Base-by-base conservation (phyloP, 2,113 vertebrate species). In the Eptatretus burgeri region DNA sequence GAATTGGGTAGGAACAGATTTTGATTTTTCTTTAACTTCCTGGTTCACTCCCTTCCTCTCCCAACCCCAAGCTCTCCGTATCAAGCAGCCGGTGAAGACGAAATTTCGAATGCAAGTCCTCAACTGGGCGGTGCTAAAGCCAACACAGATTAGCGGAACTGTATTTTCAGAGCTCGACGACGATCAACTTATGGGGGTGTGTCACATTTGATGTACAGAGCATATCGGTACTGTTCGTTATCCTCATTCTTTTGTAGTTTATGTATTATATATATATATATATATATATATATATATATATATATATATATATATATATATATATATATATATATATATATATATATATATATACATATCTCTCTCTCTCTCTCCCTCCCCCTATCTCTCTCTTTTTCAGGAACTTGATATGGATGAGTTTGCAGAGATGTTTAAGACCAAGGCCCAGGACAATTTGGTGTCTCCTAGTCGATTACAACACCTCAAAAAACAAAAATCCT, bases 1-100 rank as follows among this genome's bases (percentile, higher is more conserved):
- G 27, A 41, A 41, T 41, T 41, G 27, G 27, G 27, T 41, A 41
- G 7, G 27, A 41, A 41, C 27, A 41, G 27, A 41, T 41, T 41
- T 41, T 41, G 27, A 41, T 41, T 41, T 41, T 41, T 3, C 27
- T 41, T 41, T 41, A 41, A 41, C 27, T 41, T 7, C 3, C 27
- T 41, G 3, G 3, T 41, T 41, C 69, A 63, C 67, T 20, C 70
- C 1, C 2, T 67, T 27, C 27, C 69, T 64, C 67, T 20, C 70
- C 1, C 2, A 68, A 41, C 27, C 52, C 72, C 65, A 71, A 96
- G 88, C 85, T 11, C 89, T 96, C 71, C 78, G 85, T n/a, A 95
- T 96, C 70, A 96, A 95, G 79, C 94, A 88, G 53, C 86, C 89
- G 14, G 91, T 93, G 71, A 94, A 94, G 77, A 96, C 89, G 62